Percentiles rank a stretch among this genome's conserved stretches.
Evolutionary conservation across 2,113 vertebrate species (phyloP).

Genomic region (Nasalis larvatus): DNA sequence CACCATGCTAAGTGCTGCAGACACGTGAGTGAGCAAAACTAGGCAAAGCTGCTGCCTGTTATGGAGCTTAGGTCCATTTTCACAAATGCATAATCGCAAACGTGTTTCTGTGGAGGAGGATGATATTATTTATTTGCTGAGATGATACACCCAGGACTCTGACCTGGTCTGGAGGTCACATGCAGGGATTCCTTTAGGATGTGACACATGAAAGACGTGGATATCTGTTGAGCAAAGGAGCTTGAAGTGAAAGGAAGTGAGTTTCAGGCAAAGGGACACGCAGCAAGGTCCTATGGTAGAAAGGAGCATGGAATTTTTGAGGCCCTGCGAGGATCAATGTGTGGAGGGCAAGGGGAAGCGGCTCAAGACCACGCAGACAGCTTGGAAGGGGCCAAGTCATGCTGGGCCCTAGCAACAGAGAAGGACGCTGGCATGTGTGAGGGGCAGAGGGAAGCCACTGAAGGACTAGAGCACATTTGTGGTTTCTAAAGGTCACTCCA

Average conservation of each 20-base stretch:
- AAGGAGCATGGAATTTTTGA: neutral
- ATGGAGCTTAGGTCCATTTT: neutral
- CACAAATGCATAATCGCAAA: neutral
- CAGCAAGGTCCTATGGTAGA: too few relatives aligned
- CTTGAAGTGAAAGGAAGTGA: neutral
- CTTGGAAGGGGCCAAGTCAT: neutral
- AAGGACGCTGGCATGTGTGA: neutral
- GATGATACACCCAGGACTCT: neutral
- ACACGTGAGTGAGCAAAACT: neutral
- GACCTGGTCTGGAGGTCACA: neutral
- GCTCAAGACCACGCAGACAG: neutral
- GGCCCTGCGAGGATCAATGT: neutral
- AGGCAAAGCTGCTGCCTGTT: neutral
- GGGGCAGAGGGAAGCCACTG: neutral
- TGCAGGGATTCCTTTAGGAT: neutral
- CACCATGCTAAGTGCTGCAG: neutral
- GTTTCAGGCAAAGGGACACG: neutral
- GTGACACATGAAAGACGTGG: neutral
- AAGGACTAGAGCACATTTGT: neutral
- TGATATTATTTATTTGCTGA: too few relatives aligned
- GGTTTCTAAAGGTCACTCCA: neutral
- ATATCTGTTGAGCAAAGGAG: neutral
- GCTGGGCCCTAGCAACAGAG: too few relatives aligned
- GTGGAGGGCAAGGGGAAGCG: fast-evolving
- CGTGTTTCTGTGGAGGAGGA: neutral